A percentile compares a stretch with the other conserved stretches of the same genome.
Conservation (phyloP, 2,888 invertebrate genomes). For the Eulithis prunata region DNA sequence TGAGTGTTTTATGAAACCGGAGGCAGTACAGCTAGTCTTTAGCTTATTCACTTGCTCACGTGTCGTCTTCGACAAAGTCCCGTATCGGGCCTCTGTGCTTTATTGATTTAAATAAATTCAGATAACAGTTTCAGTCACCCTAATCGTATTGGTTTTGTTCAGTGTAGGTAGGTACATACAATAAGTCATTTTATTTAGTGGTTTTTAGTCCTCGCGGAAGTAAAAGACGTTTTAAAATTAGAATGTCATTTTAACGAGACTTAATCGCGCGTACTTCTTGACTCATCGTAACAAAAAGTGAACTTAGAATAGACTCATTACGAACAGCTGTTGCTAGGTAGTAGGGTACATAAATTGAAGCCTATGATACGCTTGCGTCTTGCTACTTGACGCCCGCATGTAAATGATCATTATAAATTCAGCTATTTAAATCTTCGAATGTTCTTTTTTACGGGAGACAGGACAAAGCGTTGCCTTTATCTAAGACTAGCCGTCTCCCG, state of each 20-base stretch:
- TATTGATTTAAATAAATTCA: slow-evolving; percentile 56
- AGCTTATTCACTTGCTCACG: slow-evolving; percentile 11
- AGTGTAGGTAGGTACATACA: slow-evolving; percentile 24
- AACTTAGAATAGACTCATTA: slow-evolving; percentile 39
- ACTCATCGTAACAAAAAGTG: slow-evolving; percentile 34
- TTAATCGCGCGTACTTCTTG: slow-evolving; percentile 36
- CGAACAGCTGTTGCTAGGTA: slow-evolving; percentile 37
- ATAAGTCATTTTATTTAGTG: slow-evolving; percentile 14
- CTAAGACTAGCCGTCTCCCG: too few species aligned
- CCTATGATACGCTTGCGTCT: slow-evolving; percentile 6
- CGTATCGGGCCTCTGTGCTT: slow-evolving; percentile 46
- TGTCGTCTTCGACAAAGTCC: slow-evolving; percentile 19
- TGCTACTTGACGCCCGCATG: slow-evolving; percentile 22
- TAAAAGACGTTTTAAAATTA: slow-evolving; percentile 24
- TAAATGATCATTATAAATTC: slow-evolving; percentile 9
- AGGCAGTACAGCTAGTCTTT: too few species aligned
- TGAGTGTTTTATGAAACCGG: too few species aligned
- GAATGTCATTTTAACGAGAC: slow-evolving; percentile 35
- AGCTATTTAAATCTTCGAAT: slow-evolving; percentile 2
- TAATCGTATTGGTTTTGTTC: slow-evolving; percentile 11
- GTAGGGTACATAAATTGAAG: slow-evolving; percentile 23
- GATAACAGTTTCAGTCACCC: slow-evolving; percentile 32
- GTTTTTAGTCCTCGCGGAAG: slow-evolving; percentile 30
- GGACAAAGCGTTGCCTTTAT: background rate
- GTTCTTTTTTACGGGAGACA: background rate